Conservation (phyloP, 2,888 invertebrate genomes). For the Mongoloraphidia duomilia region DNA sequence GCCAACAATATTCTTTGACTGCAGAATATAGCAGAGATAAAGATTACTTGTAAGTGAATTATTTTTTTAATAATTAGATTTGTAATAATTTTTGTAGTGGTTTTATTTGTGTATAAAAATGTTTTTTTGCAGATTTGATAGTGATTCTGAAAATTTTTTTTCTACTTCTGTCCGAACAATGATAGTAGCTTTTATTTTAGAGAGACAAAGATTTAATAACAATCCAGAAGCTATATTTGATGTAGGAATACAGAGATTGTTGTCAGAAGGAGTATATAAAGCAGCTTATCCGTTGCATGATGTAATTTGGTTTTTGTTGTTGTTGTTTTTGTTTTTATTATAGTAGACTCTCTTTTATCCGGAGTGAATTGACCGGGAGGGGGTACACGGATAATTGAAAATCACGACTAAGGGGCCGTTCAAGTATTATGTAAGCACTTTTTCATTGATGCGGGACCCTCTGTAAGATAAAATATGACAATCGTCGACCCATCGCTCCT, state of each 20-base stretch:
- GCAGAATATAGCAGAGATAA: constrained; percentile 56
- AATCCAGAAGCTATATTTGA: constrained; percentile 34
- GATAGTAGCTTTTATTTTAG: constrained; percentile 61
- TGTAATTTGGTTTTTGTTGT: constrained; percentile 29
- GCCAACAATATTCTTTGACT: constrained; percentile 44
- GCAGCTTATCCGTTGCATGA: constrained; percentile 66
- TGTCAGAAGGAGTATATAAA: constrained; percentile 47
- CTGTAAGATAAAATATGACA: too few relatives aligned
- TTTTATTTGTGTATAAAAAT: constrained; percentile 5
- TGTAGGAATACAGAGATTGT: constrained; percentile 52
- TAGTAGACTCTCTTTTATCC: too few relatives aligned
- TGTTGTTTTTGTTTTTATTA: too few relatives aligned
- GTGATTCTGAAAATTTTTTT: constrained; percentile 51
- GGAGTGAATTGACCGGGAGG: too few relatives aligned
- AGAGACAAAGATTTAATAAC: constrained; percentile 48
- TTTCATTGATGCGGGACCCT: too few relatives aligned
- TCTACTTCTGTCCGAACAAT: constrained; percentile 46
- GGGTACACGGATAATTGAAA: too few relatives aligned
- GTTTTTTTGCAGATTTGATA: constrained; percentile 40
- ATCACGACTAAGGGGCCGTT: too few relatives aligned
- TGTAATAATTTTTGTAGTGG: constrained; percentile 12
- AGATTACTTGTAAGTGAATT: constrained; percentile 48
- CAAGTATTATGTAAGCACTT: too few relatives aligned
- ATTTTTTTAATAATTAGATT: background rate
- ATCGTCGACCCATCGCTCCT: too few relatives aligned